Evolutionary conservation across 2,113 vertebrate genomes (phyloP), one percentile per base, ranked within the genome.

Genomic region (Platysternon megacephalum): DNA sequence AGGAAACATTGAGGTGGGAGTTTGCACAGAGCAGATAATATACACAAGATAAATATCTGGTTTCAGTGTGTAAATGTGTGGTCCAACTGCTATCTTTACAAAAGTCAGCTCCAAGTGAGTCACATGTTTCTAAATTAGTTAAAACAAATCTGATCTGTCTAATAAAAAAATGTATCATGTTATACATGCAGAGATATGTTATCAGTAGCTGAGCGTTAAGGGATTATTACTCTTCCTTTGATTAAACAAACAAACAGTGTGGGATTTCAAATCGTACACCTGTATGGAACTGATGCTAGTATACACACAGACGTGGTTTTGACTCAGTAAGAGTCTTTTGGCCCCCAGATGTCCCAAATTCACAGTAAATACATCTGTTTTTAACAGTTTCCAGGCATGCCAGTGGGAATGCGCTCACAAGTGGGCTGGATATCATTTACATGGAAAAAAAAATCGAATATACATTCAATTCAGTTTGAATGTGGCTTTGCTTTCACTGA

Each of bases 1-100:
- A 91, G 55, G 58, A 85, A 79, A 86, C 42, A 49, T 89, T 86
- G 91, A 85, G 56, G 89, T 22, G 3, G 24, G 61, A 8, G 4
- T 96, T 96, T 94, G 79, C 88, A 79, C 19, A 68, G 82, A 24
- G 51, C 91, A 94, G 89, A 78, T 89, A 93, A 92, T 84, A 82
- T 96, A 95, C 89, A 96, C 90, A 90, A 97, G 96, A 78, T 49
- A 68, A 78, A 91, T 91, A 88, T 97, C 96, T 96, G 84, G 90
- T 98, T 97, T 97, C 93, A 97, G 74, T 65, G 79, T 95, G 85
- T 90, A 86, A 94, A 97, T 97, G 93, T 98, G 97, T 96, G 97
- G 95, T 97, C 96, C 97, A 82, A 87, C 22, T 94, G 86, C 84
- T 91, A 84, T 93, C 87, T 95, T 96, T 82, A 65, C 81, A 79